Evolutionary conservation across 2,888 invertebrate genomes (phyloP).

Genomic region (Arrhopalites spinosus): DNA sequence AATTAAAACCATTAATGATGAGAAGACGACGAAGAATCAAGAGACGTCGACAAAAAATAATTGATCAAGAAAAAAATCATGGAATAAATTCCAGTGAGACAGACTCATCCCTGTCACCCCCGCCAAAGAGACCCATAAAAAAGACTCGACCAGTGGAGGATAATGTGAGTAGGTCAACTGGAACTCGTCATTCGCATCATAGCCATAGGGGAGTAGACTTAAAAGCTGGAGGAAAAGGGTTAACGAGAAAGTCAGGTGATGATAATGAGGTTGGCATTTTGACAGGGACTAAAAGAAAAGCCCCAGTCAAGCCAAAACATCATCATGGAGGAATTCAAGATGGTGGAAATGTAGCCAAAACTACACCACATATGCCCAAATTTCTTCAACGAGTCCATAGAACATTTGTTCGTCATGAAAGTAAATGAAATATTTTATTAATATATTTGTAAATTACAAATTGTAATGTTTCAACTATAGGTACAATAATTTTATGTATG

Average conservation of each 20-base stretch:
- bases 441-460: too few relatives aligned
- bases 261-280: slow-evolving; percentile 8
- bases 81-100: neutral
- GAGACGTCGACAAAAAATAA: neutral
- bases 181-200: too few relatives aligned
- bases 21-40: neutral
- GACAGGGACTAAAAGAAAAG: slow-evolving; percentile 17
- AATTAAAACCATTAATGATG: neutral
- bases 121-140: neutral
- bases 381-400: too few relatives aligned
- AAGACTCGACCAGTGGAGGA: too few relatives aligned
- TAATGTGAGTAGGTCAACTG: too few relatives aligned
- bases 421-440: too few relatives aligned
- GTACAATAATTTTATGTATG: neutral
- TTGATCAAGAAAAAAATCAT: neutral
- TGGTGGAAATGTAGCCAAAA: neutral
- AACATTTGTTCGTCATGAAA: too few relatives aligned
- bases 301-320: slow-evolving; percentile 2
- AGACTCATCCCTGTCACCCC: neutral
- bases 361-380: too few relatives aligned
- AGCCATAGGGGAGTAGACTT: neutral
- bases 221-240: neutral
- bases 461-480: neutral
- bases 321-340: neutral
- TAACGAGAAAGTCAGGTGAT: too few relatives aligned